Evolutionary conservation across 2,888 invertebrate species (phyloP).

Genomic region (Antitype chi): DNA sequence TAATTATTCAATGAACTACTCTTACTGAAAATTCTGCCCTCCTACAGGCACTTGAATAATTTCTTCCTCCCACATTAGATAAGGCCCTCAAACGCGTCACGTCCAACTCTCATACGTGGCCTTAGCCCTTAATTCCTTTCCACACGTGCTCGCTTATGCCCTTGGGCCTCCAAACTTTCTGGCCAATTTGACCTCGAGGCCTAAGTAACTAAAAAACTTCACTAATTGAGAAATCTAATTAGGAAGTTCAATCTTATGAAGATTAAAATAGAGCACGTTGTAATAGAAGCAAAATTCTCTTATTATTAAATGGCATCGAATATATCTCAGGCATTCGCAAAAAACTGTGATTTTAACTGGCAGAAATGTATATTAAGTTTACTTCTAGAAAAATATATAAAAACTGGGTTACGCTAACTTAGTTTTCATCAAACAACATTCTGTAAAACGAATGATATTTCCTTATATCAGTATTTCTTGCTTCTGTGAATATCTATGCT

Average conservation of each 20-base stretch:
- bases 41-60: conserved; percentile 8
- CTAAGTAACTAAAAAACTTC: conserved; percentile 49
- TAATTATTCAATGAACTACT: conserved; percentile 2
- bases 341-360: conserved; percentile 15
- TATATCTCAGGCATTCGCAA: neutral
- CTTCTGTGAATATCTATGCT: neutral
- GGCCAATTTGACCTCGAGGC: conserved; percentile 29
- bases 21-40: neutral
- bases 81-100: conserved; percentile 35
- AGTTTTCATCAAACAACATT: conserved; percentile 8
- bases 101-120: conserved; percentile 34
- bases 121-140: conserved; percentile 32
- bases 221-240: conserved; percentile 48
- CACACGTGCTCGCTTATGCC: conserved; percentile 44
- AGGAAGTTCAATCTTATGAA: conserved; percentile 16
- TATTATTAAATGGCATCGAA: neutral
- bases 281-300: neutral
- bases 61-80: conserved; percentile 13
- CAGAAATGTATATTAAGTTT: conserved; percentile 15
- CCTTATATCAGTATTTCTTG: conserved; percentile 7
- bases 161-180: conserved; percentile 32
- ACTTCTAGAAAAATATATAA: conserved; percentile 12
- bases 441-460: conserved; percentile 12
- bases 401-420: conserved; percentile 20
- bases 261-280: neutral